phyloP scores from a whole-genome alignment of 2,113 vertebrate species.

The Atlantisia rogersi region DNA sequence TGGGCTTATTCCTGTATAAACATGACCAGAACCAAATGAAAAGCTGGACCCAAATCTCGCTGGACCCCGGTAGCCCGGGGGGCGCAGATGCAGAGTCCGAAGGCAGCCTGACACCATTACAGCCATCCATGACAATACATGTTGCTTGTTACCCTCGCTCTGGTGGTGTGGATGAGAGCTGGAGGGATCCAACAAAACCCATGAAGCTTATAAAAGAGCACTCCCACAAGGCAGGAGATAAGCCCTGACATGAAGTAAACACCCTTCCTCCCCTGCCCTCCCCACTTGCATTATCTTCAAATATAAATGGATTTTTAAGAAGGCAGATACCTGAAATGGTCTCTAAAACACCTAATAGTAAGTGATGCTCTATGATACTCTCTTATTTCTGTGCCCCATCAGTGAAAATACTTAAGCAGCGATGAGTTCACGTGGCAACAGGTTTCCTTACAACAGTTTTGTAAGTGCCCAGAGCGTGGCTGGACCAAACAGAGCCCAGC shows the following conservation, averaged over 20 bases:
- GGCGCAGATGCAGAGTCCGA: fast-evolving
- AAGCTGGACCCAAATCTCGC: fast-evolving
- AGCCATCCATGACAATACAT: neutral
- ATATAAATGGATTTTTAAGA: neutral
- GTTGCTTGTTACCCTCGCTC: neutral
- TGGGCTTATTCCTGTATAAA: neutral
- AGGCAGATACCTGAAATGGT: neutral
- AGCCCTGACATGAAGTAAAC: neutral
- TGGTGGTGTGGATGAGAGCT: neutral
- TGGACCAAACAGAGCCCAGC: neutral
- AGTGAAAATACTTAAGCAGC: neutral
- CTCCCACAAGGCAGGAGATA: neutral
- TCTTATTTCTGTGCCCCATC: neutral
- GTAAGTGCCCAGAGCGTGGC: neutral
- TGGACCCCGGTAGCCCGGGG: neutral
- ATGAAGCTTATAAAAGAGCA: neutral
- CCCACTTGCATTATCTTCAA: neutral
- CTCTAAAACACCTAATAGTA: neutral
- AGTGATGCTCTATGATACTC: neutral
- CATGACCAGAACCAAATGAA: neutral
- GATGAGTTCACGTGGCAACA: neutral
- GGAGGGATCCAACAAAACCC: neutral
- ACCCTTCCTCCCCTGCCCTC: neutral
- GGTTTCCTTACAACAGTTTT: neutral
- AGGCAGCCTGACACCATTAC: fast-evolving